Evolutionary conservation across 2,113 vertebrate genomes (phyloP).

Genomic region (Xiphophorus maculatus): DNA sequence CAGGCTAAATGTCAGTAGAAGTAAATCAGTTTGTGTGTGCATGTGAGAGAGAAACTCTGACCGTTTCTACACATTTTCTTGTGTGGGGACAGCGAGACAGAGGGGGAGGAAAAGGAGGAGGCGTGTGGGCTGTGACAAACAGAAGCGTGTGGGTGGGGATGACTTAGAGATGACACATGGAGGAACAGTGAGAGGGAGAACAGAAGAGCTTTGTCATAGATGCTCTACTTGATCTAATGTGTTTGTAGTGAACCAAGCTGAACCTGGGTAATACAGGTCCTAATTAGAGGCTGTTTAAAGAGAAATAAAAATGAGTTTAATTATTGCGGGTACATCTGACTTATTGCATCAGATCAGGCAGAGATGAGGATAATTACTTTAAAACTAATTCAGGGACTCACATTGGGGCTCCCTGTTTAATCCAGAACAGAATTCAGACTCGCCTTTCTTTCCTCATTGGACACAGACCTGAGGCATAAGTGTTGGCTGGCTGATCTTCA

Average conservation of each 20-base stretch:
- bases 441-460: background rate
- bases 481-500: conserved; percentile 72
- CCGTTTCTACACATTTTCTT: background rate
- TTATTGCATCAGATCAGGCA: background rate
- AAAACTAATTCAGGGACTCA: background rate
- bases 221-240: background rate
- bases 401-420: background rate
- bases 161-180: conserved; percentile 12
- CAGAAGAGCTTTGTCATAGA: conserved; percentile 6
- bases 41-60: background rate
- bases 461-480: conserved; percentile 87
- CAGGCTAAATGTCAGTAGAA: conserved; percentile 12
- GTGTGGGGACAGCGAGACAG: background rate
- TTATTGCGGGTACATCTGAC: background rate
- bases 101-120: conserved; percentile 24
- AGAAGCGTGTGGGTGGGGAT: conserved; percentile 49
- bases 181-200: conserved; percentile 13
- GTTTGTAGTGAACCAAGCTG: too few relatives aligned
- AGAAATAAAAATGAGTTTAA: background rate
- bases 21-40: background rate
- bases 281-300: background rate
- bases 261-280: background rate
- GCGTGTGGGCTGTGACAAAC: conserved; percentile 30
- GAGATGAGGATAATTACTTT: too few relatives aligned
- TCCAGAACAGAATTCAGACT: background rate